Base-by-base conservation (phyloP, 2,888 invertebrate genomes). In the Brachyptera risi region DNA sequence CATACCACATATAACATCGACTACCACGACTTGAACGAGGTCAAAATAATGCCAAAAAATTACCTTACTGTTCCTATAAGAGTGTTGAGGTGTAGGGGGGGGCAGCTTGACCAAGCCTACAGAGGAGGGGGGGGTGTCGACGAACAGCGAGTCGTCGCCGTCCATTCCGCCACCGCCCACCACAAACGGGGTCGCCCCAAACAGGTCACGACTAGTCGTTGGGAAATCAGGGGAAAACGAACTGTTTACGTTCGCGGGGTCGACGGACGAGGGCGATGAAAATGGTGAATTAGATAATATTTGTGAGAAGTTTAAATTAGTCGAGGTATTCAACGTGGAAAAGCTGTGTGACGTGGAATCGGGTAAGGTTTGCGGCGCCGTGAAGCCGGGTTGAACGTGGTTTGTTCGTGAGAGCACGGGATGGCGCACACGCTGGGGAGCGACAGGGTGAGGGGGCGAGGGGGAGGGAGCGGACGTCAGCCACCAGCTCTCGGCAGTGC, bases 311-410 rank as follows among this genome's bases (percentile, higher is more conserved):
- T n/a, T n/a, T n/a, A n/a, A n/a, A 31, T 31, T 31, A 31, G 31
- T 31, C 11, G 11, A 11, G 11, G 31, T 31, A n/a, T n/a, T n/a
- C n/a, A n/a, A n/a, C n/a, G n/a, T n/a, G n/a, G n/a, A n/a, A n/a
- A n/a, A n/a, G n/a, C n/a, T n/a, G 11, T 31, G 31, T 31, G 31
- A 31, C 5, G 31, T 7, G 5, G 44, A 19, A 21, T 17, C 21
- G 44, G 44, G 19, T 19, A 4, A 71, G 67, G 44, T 68, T 7
- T 5, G 63, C 38, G 74, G 69, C n/a, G n/a, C n/a, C n/a, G n/a
- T n/a, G n/a, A n/a, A n/a, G n/a, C 51, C 78, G 74, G 76, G 77
- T 69, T 78, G 72, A 51, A 78, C 78, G 68, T 78, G 79, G 69
- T 78, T 78, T 67, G 75, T 76, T 71, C 71, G 71, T 67, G 76